phyloP scores from a whole-genome alignment of 2,888 invertebrate species.

The Drosophila robusta region DNA sequence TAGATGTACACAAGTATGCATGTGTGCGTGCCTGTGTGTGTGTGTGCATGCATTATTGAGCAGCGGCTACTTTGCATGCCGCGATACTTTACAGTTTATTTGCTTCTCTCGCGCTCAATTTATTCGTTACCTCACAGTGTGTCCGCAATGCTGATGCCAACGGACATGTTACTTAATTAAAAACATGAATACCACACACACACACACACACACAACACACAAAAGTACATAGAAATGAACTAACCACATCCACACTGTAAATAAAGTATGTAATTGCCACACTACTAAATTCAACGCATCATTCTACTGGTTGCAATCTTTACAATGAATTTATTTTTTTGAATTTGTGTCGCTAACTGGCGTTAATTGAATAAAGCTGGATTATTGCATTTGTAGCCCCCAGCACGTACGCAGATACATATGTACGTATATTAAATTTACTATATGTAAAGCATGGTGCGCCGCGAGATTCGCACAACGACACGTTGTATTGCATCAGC shows the following conservation, averaged over 20 bases:
- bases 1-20: not conserved
- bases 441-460: not conserved
- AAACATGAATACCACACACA: constrained; percentile 25
- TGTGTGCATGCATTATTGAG: constrained; percentile 26
- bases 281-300: constrained; percentile 3
- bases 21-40: constrained; percentile 11
- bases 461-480: constrained; percentile 8
- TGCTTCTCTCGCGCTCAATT: constrained; percentile 38
- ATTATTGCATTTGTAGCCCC: constrained; percentile 25
- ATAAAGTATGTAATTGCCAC: constrained; percentile 16
- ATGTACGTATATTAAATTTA: not conserved
- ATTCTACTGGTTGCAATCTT: constrained; percentile 34
- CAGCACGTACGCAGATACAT: not conserved
- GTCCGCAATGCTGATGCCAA: constrained; percentile 55
- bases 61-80: constrained; percentile 66
- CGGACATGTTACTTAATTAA: constrained; percentile 67
- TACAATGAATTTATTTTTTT: constrained; percentile 38
- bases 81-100: constrained; percentile 48
- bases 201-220: not conserved
- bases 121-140: constrained; percentile 54
- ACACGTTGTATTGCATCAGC: constrained; percentile 38
- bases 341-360: constrained; percentile 41
- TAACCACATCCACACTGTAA: constrained; percentile 21
- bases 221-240: constrained; percentile 36
- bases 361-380: constrained; percentile 46